Base-by-base conservation (phyloP, 2,113 vertebrate species). In the Parus major region DNA sequence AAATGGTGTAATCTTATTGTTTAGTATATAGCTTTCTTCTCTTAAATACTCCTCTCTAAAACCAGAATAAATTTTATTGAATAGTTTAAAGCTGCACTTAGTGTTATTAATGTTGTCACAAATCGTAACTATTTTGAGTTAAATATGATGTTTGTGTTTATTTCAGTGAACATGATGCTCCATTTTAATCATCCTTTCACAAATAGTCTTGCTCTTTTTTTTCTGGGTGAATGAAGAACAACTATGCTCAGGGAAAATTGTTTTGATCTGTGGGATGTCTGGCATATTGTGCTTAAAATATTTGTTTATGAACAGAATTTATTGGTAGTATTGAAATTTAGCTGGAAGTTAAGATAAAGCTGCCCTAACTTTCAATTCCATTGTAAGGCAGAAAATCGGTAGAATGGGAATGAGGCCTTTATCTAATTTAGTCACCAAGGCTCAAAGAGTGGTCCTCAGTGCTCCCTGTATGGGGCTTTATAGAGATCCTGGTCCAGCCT, bases 21-120 rank as follows among this genome's bases (percentile, higher is more conserved):
- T 92, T 44, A 27, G 29, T 64, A 66, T 60, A 49, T 53, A 69
- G 93, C 49, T 86, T 84, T 88, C 18, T 60, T 77, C 28, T 90
- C 82, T 60, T 75, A 83, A 92, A 94, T 86, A 68, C 47, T 41
- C 17, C 23, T 73, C 9, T 80, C 68, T 83, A 90, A 95, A 95
- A 60, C 56, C 60, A 39, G 60, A 21, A 10, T 68, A 70, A 49
- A 59, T 93, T 92, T 90, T 94, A 95, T 82, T 86, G 82, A 93
- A 41, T 64, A 78, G 35, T 44, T 92, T 78, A 90, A 95, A 96
- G 39, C 86, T 92, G 88, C 88, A 95, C 90, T 94, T 92, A 90
- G 12, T 78, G 18, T 93, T 93, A 96, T 88, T 97, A 90, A 71
- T 83, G 69, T 92, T 75, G 50, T 72, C 64, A 93, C 72, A 83